Percentiles rank a stretch among this genome's conserved stretches.
Evolutionary conservation across 2,888 invertebrate species (phyloP).

Genomic region (Criorhina ranunculi): DNA sequence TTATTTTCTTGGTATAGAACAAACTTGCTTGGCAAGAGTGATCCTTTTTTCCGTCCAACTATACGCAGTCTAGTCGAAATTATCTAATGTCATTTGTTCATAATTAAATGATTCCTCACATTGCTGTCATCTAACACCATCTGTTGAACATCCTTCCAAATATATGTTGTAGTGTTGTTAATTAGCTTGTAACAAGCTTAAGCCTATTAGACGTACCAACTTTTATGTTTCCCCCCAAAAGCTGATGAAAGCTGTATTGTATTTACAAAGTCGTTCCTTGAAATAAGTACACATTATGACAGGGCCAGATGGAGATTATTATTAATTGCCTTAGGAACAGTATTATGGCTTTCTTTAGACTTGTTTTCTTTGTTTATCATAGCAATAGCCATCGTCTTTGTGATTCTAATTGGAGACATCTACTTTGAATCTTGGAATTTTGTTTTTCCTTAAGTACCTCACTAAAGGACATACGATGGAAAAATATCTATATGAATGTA

Average conservation of each 20-base stretch:
- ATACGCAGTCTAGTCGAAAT: background rate
- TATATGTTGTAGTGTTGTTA: conserved; percentile 46
- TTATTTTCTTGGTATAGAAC: too few species aligned
- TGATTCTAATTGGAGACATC: conserved; percentile 35
- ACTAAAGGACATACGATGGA: conserved; percentile 4
- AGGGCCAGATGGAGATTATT: conserved; percentile 51
- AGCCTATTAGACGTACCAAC: conserved; percentile 31
- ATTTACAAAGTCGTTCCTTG: conserved; percentile 13
- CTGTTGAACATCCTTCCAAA: conserved; percentile 37
- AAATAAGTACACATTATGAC: conserved; percentile 22
- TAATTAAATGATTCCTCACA: conserved; percentile 9
- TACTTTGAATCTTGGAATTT: conserved; percentile 31
- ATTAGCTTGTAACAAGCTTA: conserved; percentile 48
- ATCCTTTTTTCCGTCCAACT: too few species aligned
- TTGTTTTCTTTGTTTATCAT: background rate
- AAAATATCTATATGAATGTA: background rate
- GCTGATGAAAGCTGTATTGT: background rate
- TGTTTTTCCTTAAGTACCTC: background rate
- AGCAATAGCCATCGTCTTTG: background rate
- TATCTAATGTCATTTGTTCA: background rate
- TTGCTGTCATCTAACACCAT: conserved; percentile 23
- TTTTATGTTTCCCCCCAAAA: background rate
- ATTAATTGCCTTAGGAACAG: conserved; percentile 51
- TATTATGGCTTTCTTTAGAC: conserved; percentile 11
- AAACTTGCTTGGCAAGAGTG: too few species aligned